These are phyloP conservation scores for Tetropium fuscum DNA, from an alignment of 2,888 invertebrate genomes.

Conservation along the genomic window DNA sequence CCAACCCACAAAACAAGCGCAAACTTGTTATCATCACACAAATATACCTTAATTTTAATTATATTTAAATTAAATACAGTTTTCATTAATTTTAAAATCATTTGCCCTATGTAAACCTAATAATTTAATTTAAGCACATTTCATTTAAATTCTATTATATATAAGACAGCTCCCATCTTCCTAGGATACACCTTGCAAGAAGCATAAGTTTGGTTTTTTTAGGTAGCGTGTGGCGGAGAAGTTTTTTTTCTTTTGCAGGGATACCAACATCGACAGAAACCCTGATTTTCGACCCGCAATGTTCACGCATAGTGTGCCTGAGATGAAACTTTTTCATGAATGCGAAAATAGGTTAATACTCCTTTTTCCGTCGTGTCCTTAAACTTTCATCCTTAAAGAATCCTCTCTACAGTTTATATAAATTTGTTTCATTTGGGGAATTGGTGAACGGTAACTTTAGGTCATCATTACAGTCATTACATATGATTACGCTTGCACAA, in stretches of 20 bases:
- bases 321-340: slow-evolving; percentile 48
- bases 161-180: slow-evolving; percentile 16
- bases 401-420: slow-evolving; percentile 58
- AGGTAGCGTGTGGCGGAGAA: slow-evolving; percentile 20
- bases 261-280: slow-evolving; percentile 51
- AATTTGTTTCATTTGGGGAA: slow-evolving; percentile 33
- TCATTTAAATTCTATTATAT: slow-evolving; percentile 17
- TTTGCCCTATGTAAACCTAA: slow-evolving; percentile 41
- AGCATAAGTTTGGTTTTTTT: slow-evolving; percentile 14
- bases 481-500: slow-evolving; percentile 17
- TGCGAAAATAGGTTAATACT: slow-evolving; percentile 45
- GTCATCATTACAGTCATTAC: slow-evolving; percentile 8
- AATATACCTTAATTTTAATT: slow-evolving; percentile 48
- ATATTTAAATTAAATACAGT: slow-evolving; percentile 41
- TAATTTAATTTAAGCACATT: slow-evolving; percentile 32
- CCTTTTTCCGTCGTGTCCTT: slow-evolving; percentile 44
- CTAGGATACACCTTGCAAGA: slow-evolving; percentile 13
- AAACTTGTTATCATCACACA: slow-evolving; percentile 53
- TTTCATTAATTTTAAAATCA: slow-evolving; percentile 52
- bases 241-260: slow-evolving; percentile 57
- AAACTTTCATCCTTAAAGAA: slow-evolving; percentile 52
- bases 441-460: slow-evolving; percentile 14
- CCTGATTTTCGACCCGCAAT: slow-evolving; percentile 59
- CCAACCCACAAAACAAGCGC: slow-evolving; percentile 48
- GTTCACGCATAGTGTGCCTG: slow-evolving; percentile 58